Conservation (phyloP, 2,797 vertebrate genomes). For the Eupleurogrammus muticus region DNA sequence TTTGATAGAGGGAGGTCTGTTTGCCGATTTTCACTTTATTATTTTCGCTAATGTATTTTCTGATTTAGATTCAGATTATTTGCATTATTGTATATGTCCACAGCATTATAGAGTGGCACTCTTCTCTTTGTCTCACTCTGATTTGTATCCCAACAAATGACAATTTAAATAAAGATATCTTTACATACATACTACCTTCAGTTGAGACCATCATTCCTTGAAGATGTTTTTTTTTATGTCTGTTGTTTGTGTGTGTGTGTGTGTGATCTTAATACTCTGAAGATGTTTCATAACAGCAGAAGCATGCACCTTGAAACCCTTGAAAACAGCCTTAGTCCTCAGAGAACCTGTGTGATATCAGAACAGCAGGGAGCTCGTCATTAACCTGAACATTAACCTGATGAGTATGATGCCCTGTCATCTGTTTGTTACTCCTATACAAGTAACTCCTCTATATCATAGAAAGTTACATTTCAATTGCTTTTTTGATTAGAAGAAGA, state of each 20-base stretch:
- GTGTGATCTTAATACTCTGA: constrained; percentile 62
- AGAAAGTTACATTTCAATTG: no score
- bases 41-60: constrained; percentile 3
- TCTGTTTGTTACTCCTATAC: no score
- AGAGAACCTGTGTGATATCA: neutral
- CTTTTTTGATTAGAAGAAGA: no score
- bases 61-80: constrained; percentile 1
- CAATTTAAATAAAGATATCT: constrained; percentile 20
- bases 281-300: constrained; percentile 69
- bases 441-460: no score
- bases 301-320: constrained; percentile 54
- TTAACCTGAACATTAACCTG: neutral
- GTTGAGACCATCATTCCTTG: constrained; percentile 6
- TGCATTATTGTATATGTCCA: constrained; percentile 1
- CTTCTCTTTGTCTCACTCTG: constrained; percentile 18
- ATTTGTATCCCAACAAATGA: constrained; percentile 21
- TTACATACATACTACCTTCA: constrained; percentile 1
- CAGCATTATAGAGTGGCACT: constrained; percentile 1
- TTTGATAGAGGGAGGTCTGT: neutral
- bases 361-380: constrained; percentile 5
- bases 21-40: constrained; percentile 17
- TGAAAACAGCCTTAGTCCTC: constrained; percentile 28
- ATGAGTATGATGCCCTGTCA: constrained; percentile 21
- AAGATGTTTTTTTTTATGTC: constrained; percentile 7
- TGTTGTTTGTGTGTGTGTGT: constrained; percentile 17